These are phyloP conservation scores for Proteles cristata DNA, from an alignment of 2,113 vertebrate genomes.

Conservation along the genomic window DNA sequence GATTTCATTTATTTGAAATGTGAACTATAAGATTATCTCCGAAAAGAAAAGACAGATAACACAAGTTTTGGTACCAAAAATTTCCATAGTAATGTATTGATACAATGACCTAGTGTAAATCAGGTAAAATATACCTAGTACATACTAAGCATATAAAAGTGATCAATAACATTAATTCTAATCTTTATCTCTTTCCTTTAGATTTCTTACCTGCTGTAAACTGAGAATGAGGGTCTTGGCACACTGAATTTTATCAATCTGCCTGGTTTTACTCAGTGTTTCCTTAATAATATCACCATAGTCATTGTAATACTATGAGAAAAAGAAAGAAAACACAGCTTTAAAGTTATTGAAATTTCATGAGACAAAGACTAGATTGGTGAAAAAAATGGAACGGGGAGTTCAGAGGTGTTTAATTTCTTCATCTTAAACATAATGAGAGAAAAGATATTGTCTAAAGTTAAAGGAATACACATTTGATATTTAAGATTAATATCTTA, in stretches of 20 bases:
- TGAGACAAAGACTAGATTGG: constrained; percentile 11
- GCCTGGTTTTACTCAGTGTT: constrained; percentile 98
- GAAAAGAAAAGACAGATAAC: background rate
- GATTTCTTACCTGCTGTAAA: constrained; percentile 95
- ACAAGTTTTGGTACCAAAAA: background rate
- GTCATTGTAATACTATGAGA: constrained; percentile 96
- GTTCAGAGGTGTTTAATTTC: background rate
- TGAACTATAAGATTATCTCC: constrained; percentile 2
- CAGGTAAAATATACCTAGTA: constrained; percentile 1
- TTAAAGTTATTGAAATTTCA: constrained; percentile 56
- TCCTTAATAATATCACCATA: constrained; percentile 99
- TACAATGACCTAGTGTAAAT: constrained; percentile 23
- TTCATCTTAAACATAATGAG: constrained; percentile 17
- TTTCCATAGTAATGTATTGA: background rate
- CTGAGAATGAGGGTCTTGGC: constrained; percentile 99
- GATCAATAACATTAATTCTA: background rate
- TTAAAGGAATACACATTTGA: constrained; percentile 39
- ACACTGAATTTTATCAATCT: constrained; percentile 99
- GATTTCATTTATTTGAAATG: constrained; percentile 55
- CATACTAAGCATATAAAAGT: background rate
- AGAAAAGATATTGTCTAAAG: constrained; percentile 25
- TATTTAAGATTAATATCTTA: constrained; percentile 35
- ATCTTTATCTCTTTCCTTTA: background rate
- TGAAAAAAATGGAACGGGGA: background rate
- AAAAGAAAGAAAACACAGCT: constrained; percentile 31